Percentiles rank a stretch among this genome's conserved stretches.
These are phyloP conservation scores for Cephalotes varians DNA, from an alignment of 2,888 invertebrate genomes.

Conservation along the genomic window DNA sequence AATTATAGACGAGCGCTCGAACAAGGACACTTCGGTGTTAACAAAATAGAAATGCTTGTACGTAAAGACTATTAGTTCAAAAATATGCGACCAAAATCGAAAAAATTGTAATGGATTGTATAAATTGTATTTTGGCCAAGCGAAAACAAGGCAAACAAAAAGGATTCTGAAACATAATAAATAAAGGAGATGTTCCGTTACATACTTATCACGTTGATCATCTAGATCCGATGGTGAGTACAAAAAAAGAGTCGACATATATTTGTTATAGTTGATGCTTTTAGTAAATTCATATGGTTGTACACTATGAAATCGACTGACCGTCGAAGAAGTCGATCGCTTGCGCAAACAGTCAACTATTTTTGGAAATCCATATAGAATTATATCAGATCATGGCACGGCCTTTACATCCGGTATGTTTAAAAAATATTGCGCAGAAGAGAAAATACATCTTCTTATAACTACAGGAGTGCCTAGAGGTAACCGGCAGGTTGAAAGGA, in stretches of 20 bases:
- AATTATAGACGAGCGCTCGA: no score
- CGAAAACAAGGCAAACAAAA: conserved; percentile 1
- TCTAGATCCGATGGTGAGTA: neutral
- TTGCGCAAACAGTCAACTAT: neutral
- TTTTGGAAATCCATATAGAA: conserved; percentile 28
- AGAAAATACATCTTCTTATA: neutral
- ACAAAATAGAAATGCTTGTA: no score
- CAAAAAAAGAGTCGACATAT: conserved; percentile 1
- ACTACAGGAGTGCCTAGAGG: no score
- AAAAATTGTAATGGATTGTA: neutral
- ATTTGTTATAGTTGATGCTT: neutral
- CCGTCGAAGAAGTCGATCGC: neutral
- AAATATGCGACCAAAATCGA: neutral
- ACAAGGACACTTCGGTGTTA: no score
- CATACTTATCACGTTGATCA: conserved; percentile 37
- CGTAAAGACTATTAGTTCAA: no score
- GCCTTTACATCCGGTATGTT: neutral
- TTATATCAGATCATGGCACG: conserved; percentile 7
- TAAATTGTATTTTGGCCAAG: conserved; percentile 14
- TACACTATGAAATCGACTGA: neutral
- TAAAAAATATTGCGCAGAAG: neutral
- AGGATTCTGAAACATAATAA: neutral
- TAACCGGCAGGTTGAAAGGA: no score
- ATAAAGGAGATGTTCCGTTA: neutral
- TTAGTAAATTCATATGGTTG: neutral